Evolutionary conservation across 2,888 invertebrate species (phyloP).

Genomic region (Hipparchia sbordonii): DNA sequence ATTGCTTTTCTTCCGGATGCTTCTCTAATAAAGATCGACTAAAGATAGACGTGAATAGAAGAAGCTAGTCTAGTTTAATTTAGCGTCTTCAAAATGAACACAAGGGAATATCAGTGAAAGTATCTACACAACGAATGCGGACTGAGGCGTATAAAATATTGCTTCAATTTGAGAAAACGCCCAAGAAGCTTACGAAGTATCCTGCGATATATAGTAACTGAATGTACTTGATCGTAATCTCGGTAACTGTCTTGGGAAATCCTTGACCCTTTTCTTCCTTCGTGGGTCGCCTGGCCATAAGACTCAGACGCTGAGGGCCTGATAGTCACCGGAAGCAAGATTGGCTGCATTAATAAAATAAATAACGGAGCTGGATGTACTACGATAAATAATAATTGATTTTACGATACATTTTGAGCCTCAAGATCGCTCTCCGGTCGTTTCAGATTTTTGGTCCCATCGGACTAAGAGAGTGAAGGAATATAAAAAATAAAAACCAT

Average conservation of each 20-base stretch:
- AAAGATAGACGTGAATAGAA: no score
- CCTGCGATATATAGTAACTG: constrained; percentile 26
- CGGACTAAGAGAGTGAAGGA: no score
- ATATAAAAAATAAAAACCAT: no score
- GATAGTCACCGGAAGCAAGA: constrained; percentile 23
- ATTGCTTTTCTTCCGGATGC: no score
- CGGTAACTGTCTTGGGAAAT: constrained; percentile 23
- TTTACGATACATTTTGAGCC: neutral
- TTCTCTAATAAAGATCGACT: no score
- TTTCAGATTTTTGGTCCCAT: no score
- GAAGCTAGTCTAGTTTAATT: no score
- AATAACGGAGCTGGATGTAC: neutral
- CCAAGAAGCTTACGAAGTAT: constrained; percentile 18
- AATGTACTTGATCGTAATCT: constrained; percentile 42
- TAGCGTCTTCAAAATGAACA: no score
- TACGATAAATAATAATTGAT: neutral
- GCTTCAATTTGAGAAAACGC: constrained; percentile 12
- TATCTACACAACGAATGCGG: neutral
- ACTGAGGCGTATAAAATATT: constrained; percentile 6
- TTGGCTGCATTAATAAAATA: constrained; percentile 18
- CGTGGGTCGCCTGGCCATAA: constrained; percentile 25
- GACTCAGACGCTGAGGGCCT: constrained; percentile 31
- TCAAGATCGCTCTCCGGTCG: no score
- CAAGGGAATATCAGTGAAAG: no score
- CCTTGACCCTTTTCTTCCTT: constrained; percentile 35